A percentile compares a stretch with the other conserved stretches of the same genome.
These are phyloP conservation scores for Danio albolineatus DNA, from an alignment of 2,797 vertebrate genomes.

Conservation along the genomic window DNA sequence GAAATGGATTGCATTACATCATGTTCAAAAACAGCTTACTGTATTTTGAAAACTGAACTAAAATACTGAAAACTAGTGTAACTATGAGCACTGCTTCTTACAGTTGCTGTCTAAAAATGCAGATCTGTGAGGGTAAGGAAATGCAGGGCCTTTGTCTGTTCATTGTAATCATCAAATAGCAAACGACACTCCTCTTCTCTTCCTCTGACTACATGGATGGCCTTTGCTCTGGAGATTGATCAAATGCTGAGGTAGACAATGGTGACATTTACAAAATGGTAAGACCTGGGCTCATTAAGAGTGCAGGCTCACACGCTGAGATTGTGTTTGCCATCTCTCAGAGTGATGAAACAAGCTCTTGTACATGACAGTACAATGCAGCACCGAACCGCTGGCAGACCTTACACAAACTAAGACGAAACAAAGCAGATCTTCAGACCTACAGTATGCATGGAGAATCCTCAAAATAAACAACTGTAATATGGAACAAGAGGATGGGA, in stretches of 20 bases:
- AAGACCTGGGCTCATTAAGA: constrained; percentile 82
- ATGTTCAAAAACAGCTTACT: no score
- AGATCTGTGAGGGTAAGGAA: constrained; percentile 31
- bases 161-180: constrained; percentile 82
- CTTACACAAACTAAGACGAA: not conserved
- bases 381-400: not conserved
- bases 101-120: not conserved
- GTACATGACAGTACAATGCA: constrained; percentile 11
- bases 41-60: no score
- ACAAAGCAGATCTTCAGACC: not conserved
- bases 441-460: not conserved
- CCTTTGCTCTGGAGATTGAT: constrained; percentile 85
- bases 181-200: constrained; percentile 71
- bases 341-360: constrained; percentile 42
- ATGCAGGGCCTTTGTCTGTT: constrained; percentile 62
- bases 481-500: not conserved
- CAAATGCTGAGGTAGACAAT: constrained; percentile 81
- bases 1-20: no score
- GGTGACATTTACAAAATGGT: constrained; percentile 86
- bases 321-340: constrained; percentile 36
- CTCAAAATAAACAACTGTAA: not conserved
- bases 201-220: constrained; percentile 76
- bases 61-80: no score
- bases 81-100: no score
- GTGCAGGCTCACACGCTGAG: constrained; percentile 62